Evolutionary conservation across 2,888 invertebrate species (phyloP).

Genomic region (Eristalinus aeneus): DNA sequence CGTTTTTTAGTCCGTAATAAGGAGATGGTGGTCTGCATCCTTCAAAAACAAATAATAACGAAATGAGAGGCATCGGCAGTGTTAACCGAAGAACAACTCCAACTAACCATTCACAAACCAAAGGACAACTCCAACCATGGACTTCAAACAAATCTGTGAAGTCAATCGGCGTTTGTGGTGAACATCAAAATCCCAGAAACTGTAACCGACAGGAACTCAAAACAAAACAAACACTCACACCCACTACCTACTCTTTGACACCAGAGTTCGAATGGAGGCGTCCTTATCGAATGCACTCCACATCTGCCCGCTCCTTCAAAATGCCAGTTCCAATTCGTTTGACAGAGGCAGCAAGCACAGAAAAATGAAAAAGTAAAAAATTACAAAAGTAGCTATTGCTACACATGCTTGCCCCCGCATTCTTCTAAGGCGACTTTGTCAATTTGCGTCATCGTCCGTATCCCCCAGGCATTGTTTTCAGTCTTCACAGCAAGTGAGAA

Average conservation of each 20-base stretch:
- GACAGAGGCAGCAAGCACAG: background rate
- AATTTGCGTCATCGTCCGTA: background rate
- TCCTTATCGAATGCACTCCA: background rate
- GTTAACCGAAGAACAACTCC: too few relatives aligned
- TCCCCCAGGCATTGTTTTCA: background rate
- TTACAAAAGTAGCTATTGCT: slow-evolving; percentile 18
- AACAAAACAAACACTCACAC: too few relatives aligned
- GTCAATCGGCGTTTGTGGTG: too few relatives aligned
- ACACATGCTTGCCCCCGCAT: slow-evolving; percentile 14
- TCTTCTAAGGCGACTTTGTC: background rate
- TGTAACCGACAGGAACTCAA: too few relatives aligned
- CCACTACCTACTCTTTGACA: background rate
- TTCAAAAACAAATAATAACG: too few relatives aligned
- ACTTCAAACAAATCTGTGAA: too few relatives aligned
- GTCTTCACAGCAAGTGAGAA: background rate
- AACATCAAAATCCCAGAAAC: too few relatives aligned
- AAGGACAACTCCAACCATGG: too few relatives aligned
- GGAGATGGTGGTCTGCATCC: too few relatives aligned
- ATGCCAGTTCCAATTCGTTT: background rate
- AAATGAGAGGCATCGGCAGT: too few relatives aligned
- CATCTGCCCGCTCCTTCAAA: background rate
- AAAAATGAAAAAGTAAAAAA: background rate
- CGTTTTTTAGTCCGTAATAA: too few relatives aligned
- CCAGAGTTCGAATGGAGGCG: background rate
- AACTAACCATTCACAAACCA: too few relatives aligned